Evolutionary conservation across 2,888 invertebrate species (phyloP), one percentile per base, ranked within the genome.

Genomic region (Drosophila pullipes): DNA sequence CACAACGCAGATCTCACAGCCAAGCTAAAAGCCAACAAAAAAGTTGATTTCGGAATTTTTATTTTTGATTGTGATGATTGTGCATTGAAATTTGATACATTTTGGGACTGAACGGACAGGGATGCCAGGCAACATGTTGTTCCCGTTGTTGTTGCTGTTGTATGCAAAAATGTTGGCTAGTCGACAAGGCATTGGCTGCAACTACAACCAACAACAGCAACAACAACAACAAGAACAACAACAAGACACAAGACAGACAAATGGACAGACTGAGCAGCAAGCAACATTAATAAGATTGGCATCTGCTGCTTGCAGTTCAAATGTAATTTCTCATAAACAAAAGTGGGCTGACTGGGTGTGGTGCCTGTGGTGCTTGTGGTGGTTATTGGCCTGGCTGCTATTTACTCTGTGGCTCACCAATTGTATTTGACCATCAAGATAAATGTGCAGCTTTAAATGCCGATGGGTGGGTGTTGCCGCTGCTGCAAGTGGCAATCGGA

Each of bases 41-140:
- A 83, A 87, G 84, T 90, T 91, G 91, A 88, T 89, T 88, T 88
- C 85, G 82, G 88, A 87, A 86, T 84, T 90, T 86, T 88, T 89
- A 89, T 90, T 89, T 88, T 85, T 85, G 89, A 91, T 91, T 90
- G 88, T 91, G 91, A 91, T 91, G 91, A 91, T 91, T 92, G 91
- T 91, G 90, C 90, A 91, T 91, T 92, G 92, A 92, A 92, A 92
- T 92, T 92, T 92, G 92, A 92, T 92, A 92, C 92, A 91, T 92
- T 92, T 91, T 86, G 88, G 87, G 86, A 87, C 86, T 76, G 83
- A 87, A 66, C 69, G 65, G 78, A 65, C 59, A 55, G 80, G 67
- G 69, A 69, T 69, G 69, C 59, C 71, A 67, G 82, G 81, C 81
- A 84, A 80, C 77, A 74, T 76, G 64, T 57, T 57, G 57, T 57